Evolutionary conservation across 2,797 vertebrate genomes (phyloP), one percentile per base, ranked within the genome.

Genomic region (Fratercula arctica): DNA sequence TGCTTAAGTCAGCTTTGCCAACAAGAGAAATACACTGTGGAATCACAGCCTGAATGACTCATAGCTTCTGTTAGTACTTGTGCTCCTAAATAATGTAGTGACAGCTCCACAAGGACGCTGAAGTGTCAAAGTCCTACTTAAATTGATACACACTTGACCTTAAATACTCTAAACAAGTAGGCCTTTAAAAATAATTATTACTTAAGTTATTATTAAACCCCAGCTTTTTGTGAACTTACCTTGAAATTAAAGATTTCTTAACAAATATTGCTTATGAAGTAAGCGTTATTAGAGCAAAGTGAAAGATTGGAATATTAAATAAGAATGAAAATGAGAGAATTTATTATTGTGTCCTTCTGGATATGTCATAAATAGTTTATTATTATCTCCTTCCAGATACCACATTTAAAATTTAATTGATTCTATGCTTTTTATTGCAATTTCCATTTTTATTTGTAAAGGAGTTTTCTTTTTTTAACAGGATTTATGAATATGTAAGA

Each of bases 1-100:
- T 91, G 94, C 94, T 94, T 48, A 7, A 88, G 70, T 96, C 96
- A 97, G 96, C 95, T 91, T 87, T 96, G 91, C 95, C 96, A 93
- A 41, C 86, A 53, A 16, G 96, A 96, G 92, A 87, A 92, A 93
- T 75, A 54, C 92, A 50, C 92, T 26, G 89, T 80, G 87, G 94
- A 95, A 92, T 89, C 87, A 72, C 89, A 93, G 94, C 35, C 91
- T 69, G 89, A 35, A 54, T 97, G 96, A 96, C 96, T 96, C 96
- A 93, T 1, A 95, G 94, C 95, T 96, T 94, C 94, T 96, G 95
- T 61, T 94, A 15, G 85, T 63, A 10, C 69, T 92, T 85, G 21
- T 72, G 92, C 92, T 96, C 82, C 92, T 96, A 80, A 95, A 96
- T 94, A 92, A 95, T 0, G 0, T 24, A 60, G 82, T 85, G 96